These are phyloP conservation scores for Drosophila mercatorum DNA, from an alignment of 2,888 invertebrate species.

Conservation along the genomic window DNA sequence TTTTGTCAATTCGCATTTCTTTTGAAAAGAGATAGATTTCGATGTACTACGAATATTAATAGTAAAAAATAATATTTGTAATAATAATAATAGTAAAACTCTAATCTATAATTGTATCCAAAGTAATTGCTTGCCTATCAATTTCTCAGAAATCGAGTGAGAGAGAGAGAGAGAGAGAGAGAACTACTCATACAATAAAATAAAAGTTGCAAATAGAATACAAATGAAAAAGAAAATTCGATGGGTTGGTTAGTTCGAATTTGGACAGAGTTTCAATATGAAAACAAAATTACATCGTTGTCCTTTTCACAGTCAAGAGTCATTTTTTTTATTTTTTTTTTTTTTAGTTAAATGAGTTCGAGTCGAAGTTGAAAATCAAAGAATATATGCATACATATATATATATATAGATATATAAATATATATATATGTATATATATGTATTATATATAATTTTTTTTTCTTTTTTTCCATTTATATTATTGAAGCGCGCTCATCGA, in stretches of 20 bases:
- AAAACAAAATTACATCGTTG: slow-evolving; percentile 82
- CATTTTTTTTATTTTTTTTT: slow-evolving; percentile 63
- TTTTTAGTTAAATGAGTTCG: slow-evolving; percentile 23
- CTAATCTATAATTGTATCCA: too few species aligned
- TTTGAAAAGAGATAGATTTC: neutral
- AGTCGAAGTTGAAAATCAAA: slow-evolving; percentile 42
- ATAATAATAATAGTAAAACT: too few species aligned
- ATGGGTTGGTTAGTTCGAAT: slow-evolving; percentile 27
- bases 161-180: too few species aligned
- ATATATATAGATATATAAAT: neutral
- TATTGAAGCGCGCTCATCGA: neutral
- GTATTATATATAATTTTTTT: neutral
- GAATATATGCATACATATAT: slow-evolving; percentile 28
- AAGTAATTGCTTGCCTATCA: too few species aligned
- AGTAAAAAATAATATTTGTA: too few species aligned
- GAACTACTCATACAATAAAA: neutral
- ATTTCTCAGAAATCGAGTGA: too few species aligned
- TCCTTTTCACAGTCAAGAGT: slow-evolving; percentile 84
- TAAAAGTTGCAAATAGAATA: neutral
- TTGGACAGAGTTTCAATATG: slow-evolving; percentile 41
- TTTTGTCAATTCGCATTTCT: neutral
- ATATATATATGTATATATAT: neutral
- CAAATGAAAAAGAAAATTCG: slow-evolving; percentile 13
- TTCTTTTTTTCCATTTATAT: neutral
- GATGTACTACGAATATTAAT: too few species aligned